phyloP scores from a whole-genome alignment of 2,797 vertebrate genomes.

The Protonibea diacanthus region DNA sequence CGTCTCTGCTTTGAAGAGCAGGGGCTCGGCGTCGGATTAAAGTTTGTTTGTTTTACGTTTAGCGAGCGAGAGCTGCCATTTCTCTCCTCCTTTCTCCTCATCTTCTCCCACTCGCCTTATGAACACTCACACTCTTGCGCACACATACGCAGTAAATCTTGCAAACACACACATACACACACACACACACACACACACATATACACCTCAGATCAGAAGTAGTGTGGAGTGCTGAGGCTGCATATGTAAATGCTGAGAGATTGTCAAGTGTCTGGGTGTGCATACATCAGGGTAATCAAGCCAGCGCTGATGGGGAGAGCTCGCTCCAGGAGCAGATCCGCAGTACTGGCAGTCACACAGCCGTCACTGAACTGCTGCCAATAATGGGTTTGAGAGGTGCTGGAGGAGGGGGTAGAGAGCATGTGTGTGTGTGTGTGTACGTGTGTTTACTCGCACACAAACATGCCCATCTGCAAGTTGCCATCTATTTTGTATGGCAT shows the following conservation, averaged over 20 bases:
- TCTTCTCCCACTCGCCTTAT: conserved; percentile 70
- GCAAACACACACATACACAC: conserved; percentile 53
- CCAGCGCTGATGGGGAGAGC: conserved; percentile 83
- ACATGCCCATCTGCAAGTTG: conserved; percentile 81
- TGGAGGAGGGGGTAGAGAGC: conserved; percentile 77
- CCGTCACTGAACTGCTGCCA: conserved; percentile 85
- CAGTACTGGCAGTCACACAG: conserved; percentile 86
- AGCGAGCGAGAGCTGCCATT: conserved; percentile 84
- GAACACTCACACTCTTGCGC: conserved; percentile 51
- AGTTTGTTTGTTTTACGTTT: conserved; percentile 88
- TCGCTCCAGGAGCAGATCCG: conserved; percentile 84
- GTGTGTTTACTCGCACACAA: conserved; percentile 74
- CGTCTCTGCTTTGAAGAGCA: conserved; percentile 82
- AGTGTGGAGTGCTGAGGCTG: conserved; percentile 85
- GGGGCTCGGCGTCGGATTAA: conserved; percentile 82
- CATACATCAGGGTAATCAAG: conserved; percentile 87
- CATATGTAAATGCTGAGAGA: conserved; percentile 87
- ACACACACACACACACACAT: conserved; percentile 34
- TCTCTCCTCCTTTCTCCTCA: conserved; percentile 71
- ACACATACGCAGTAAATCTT: conserved; percentile 60
- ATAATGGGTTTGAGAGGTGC: conserved; percentile 85
- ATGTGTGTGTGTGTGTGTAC: conserved; percentile 49
- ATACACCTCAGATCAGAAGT: conserved; percentile 81
- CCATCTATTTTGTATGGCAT: conserved; percentile 80
- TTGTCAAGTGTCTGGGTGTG: conserved; percentile 86